phyloP scores from a whole-genome alignment of 37 sponge, comb jelly and placozoan genomes.

The Ianthella basta region DNA sequence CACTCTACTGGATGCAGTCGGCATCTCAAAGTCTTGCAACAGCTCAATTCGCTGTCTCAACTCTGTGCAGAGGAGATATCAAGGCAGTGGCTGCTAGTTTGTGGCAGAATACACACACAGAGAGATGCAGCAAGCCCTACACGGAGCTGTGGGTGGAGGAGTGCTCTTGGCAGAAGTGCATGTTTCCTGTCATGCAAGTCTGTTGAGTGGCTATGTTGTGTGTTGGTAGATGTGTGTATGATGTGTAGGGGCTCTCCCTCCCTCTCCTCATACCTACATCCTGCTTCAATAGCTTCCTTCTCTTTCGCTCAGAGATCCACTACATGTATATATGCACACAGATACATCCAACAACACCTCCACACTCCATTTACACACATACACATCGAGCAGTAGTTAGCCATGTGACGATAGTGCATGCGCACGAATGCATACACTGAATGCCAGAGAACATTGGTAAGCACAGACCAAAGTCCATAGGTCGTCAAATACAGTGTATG shows the following conservation, averaged over 20 bases:
- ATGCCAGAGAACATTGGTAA: background rate
- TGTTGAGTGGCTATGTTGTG: too few relatives aligned
- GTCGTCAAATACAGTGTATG: background rate
- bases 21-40: slow-evolving; percentile 96
- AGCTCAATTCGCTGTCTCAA: slow-evolving; percentile 86
- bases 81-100: background rate
- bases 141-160: background rate
- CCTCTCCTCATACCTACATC: slow-evolving; percentile 65
- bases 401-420: background rate
- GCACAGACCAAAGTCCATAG: background rate
- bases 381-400: too few relatives aligned
- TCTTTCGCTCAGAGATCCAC: slow-evolving; percentile 93
- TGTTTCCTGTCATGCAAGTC: too few relatives aligned
- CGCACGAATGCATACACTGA: background rate
- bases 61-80: slow-evolving; percentile 34
- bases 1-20: slow-evolving; percentile 72
- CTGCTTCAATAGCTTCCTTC: slow-evolving; percentile 77
- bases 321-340: slow-evolving; percentile 24
- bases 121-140: background rate
- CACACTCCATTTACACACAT: too few relatives aligned
- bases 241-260: background rate
- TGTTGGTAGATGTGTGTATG: background rate
- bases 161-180: too few relatives aligned
- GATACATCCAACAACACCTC: too few relatives aligned
- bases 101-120: background rate